Evolutionary conservation across 2,797 vertebrate species (phyloP), one percentile per base, ranked within the genome.

Genomic region (Myotis myotis): DNA sequence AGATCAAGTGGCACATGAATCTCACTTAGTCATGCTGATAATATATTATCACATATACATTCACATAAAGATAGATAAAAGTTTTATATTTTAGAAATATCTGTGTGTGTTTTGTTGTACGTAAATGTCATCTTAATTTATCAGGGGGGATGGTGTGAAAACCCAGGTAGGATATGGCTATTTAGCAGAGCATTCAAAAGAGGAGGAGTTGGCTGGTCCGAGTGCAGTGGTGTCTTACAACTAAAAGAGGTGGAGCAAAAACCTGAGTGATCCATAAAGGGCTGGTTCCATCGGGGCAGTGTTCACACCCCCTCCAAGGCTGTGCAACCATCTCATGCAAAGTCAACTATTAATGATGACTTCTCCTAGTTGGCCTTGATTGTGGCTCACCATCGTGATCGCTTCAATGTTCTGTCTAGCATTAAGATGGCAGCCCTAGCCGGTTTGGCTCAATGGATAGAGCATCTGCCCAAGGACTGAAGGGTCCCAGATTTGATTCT

Each of bases 331-430:
- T 64, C 49, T 41, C 20, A 5, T 96, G 51, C 78, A 49, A 2
- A 4, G 3, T 70, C 8, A 49, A 0, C 36, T 28, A 11, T 53
- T 70, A 12, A 44, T 38, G 64, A 10, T 16, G 55, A 75, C 96
- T 97, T 79, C 95, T 88, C 60, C 87, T 98, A 99, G 99, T 66
- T 99, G 97, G 99, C 99, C 36, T 98, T 99, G 96, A 98, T 99
- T 64, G 98, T 99, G 96, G 98, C 99, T 28, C 99, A 99, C 98
- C 98, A 98, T 85, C 98, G 99, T 91, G 99, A 99, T 97, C 97
- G 95, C 71, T 97, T 97, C 96, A 99, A 99, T 98, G 99, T 98
- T 72, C 97, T 99, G 95, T 99, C 99, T 87, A 99, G 99, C 96
- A 99, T 99, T 97, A 98, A 98, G 64, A 98, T 99, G 20, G 98